Evolutionary conservation across 2,113 vertebrate genomes (phyloP).

Genomic region (Myanophis thanlyinensis): DNA sequence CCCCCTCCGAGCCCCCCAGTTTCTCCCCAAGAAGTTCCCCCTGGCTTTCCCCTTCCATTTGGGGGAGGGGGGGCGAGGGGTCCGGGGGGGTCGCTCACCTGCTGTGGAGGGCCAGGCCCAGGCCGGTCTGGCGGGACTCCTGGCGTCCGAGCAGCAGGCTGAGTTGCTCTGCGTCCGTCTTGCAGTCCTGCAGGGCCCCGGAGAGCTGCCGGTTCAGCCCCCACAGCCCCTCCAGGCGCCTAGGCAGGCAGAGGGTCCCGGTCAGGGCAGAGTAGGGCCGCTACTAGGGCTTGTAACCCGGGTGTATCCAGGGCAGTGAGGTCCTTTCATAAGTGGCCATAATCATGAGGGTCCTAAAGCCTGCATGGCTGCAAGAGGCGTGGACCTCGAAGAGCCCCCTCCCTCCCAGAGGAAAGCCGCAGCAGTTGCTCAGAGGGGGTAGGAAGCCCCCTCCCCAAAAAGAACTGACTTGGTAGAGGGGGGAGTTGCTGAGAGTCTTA

Average conservation of each 20-base stretch:
- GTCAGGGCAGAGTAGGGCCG: background rate
- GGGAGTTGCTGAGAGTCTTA: background rate
- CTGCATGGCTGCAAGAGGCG: background rate
- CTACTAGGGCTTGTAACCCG: background rate
- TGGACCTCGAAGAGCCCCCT: background rate
- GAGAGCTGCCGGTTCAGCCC: conserved; percentile 80
- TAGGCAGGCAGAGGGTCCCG: conserved; percentile 34
- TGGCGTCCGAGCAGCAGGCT: conserved; percentile 74
- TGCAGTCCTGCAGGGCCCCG: conserved; percentile 75
- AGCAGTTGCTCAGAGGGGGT: background rate
- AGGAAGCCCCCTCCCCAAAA: background rate
- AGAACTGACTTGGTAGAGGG: background rate
- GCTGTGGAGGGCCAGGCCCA: conserved; percentile 80
- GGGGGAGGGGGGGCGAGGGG: too few relatives aligned
- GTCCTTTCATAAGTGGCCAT: background rate
- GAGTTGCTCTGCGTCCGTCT: conserved; percentile 76
- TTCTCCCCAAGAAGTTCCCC: too few relatives aligned
- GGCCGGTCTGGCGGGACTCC: conserved; percentile 78
- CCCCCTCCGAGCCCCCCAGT: too few relatives aligned
- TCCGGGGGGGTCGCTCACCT: conserved; percentile 76
- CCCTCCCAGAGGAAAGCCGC: background rate
- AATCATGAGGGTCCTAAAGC: background rate
- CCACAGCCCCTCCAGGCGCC: conserved; percentile 78
- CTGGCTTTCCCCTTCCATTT: too few relatives aligned
- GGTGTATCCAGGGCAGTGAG: background rate